These are phyloP conservation scores for Plectropomus leopardus DNA, from an alignment of 2,113 vertebrate genomes.

Conservation along the genomic window DNA sequence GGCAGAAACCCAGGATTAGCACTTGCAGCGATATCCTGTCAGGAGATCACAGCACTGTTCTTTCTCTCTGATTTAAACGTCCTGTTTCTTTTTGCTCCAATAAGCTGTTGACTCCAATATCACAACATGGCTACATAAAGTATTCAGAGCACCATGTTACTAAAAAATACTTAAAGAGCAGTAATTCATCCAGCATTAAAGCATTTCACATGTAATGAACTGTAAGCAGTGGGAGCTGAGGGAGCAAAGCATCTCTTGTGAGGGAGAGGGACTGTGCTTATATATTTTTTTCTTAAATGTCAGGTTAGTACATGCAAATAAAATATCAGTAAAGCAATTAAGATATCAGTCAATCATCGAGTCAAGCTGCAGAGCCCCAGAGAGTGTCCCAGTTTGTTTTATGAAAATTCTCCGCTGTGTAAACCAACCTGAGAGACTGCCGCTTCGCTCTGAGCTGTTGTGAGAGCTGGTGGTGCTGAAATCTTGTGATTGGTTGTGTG, in stretches of 20 bases:
- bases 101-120: conserved; percentile 36
- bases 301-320: conserved; percentile 77
- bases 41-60: conserved; percentile 31
- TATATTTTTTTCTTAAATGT: conserved; percentile 27
- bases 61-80: conserved; percentile 38
- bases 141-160: background rate
- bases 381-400: conserved; percentile 47
- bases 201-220: conserved; percentile 21
- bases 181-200: background rate
- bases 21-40: conserved; percentile 46
- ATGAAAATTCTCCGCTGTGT: conserved; percentile 74
- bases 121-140: conserved; percentile 22
- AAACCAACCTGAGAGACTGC: conserved; percentile 99
- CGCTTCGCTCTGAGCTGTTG: conserved; percentile 99
- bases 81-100: conserved; percentile 47
- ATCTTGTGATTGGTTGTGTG: conserved; percentile 99
- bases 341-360: conserved; percentile 67
- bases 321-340: conserved; percentile 73
- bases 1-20: conserved; percentile 54
- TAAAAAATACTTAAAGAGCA: background rate
- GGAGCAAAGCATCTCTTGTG: conserved; percentile 56
- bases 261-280: conserved; percentile 52
- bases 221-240: conserved; percentile 32
- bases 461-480: conserved; percentile 99
- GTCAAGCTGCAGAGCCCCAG: conserved; percentile 57